Conservation (phyloP, 2,888 invertebrate genomes). For the Crocallis elinguaria region DNA sequence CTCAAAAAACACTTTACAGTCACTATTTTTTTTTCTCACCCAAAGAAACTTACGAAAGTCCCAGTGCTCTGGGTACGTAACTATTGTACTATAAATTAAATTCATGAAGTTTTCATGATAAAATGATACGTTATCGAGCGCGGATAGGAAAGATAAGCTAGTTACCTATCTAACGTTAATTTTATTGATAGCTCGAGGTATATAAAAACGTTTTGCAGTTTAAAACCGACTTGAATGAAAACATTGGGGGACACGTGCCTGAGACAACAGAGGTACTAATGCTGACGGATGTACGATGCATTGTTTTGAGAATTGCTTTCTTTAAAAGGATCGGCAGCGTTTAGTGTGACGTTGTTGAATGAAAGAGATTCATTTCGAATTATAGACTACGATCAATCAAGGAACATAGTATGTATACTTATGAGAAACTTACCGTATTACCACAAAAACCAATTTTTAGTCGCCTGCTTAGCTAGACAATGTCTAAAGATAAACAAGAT, state of each 20-base stretch:
- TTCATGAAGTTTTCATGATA: constrained; percentile 30
- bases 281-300: constrained; percentile 9
- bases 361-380: background rate
- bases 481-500: too few species aligned
- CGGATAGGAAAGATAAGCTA: constrained; percentile 35
- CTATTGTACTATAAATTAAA: background rate
- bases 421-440: too few species aligned
- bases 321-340: background rate
- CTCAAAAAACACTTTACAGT: too few species aligned
- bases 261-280: constrained; percentile 24
- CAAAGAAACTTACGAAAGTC: too few species aligned
- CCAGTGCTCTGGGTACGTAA: too few species aligned
- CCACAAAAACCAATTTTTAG: too few species aligned
- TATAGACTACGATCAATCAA: constrained; percentile 1
- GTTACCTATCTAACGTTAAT: constrained; percentile 18
- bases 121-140: constrained; percentile 43
- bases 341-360: background rate
- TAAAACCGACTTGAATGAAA: constrained; percentile 2
- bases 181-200: background rate
- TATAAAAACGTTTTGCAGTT: background rate
- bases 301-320: constrained; percentile 19
- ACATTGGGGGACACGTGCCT: background rate
- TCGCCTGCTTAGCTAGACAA: too few species aligned
- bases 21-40: too few species aligned
- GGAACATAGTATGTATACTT: too few species aligned